These are phyloP conservation scores for Lithobates sylvaticus DNA, from an alignment of 2,797 vertebrate species.

Conservation along the genomic window DNA sequence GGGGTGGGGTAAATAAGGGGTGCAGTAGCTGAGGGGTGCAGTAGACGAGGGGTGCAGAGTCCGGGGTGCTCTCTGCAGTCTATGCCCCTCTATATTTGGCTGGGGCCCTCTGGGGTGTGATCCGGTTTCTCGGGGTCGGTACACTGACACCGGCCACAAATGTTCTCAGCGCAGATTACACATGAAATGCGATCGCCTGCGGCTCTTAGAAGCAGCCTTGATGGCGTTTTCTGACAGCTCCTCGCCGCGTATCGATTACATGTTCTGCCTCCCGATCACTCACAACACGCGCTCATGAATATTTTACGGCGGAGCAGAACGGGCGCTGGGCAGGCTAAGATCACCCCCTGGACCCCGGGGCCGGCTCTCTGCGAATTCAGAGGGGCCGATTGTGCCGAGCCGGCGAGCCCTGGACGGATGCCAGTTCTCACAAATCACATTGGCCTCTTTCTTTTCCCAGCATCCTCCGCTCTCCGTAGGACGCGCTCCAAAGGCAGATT, in stretches of 20 bases:
- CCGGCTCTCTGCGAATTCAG: constrained; percentile 1
- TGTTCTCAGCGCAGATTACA: constrained; percentile 41
- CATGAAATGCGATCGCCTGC: constrained; percentile 40
- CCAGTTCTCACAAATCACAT: constrained; percentile 19
- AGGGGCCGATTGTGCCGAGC: no score
- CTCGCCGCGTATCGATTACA: constrained; percentile 59
- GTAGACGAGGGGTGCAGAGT: no score
- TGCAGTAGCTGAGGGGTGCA: no score
- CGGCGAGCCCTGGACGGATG: not conserved
- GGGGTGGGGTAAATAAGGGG: no score
- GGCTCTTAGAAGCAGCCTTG: constrained; percentile 57
- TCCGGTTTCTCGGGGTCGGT: constrained; percentile 40
- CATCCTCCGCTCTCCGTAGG: constrained; percentile 11
- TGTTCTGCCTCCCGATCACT: constrained; percentile 52
- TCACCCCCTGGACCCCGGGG: constrained; percentile 5
- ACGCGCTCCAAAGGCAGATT: constrained; percentile 17
- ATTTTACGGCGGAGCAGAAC: constrained; percentile 49
- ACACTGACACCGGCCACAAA: constrained; percentile 50
- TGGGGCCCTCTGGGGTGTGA: constrained; percentile 12
- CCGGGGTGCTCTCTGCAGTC: no score
- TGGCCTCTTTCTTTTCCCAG: not conserved
- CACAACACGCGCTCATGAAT: constrained; percentile 48
- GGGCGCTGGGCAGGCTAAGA: constrained; percentile 1
- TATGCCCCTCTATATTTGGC: no score
- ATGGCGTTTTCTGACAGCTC: constrained; percentile 54